Evolutionary conservation across 2,888 invertebrate genomes (phyloP), one percentile per base, ranked within the genome.

Genomic region (Pachydiplax longipennis): DNA sequence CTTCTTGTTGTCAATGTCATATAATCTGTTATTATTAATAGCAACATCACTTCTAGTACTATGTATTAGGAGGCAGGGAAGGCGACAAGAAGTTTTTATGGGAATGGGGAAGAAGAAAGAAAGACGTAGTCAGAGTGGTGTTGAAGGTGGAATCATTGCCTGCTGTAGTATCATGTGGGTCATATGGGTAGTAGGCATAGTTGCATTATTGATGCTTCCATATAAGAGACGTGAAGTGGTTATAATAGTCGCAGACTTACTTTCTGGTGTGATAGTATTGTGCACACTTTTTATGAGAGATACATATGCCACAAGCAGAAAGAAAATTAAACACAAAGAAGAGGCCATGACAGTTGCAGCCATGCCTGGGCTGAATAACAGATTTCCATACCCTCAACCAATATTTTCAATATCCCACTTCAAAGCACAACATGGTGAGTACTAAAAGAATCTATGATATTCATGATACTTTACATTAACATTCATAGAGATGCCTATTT

Each of bases 1-100:
- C 87, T 90, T 92, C n/a, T 90, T 92, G 5, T 65, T 92, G n/a
- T 91, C 91, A n/a, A 80, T 91, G 81, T 80, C 91, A 25, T 92
- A 92, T 73, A 91, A 91, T 15, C 90, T 91, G n/a, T 73, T 91
- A 31, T 90, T 92, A 53, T 80, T 92, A 25, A 91, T 91, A 18
- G 90, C 87, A 8, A 92, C 92, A 25, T 90, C 91, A 1, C 61
- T 91, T 31, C 58, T 92, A 65, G 91, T 91, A 1, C 90, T 92
- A 0, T 31, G 35, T 22, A 37, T 87, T n/a, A 35, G 87, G 61
- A 87, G 87, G 15, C 87, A 87, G 61, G 87, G 87, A 31, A 58
- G 37, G 2, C 87, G 61, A 18, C 87, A 61, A 37, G 87, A 61
- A 48, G 61, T 87, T n/a, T 87, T 87, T 61, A 61, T 87, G 87